Base-by-base conservation (phyloP, 2,113 vertebrate genomes). In the Helogale parvula region DNA sequence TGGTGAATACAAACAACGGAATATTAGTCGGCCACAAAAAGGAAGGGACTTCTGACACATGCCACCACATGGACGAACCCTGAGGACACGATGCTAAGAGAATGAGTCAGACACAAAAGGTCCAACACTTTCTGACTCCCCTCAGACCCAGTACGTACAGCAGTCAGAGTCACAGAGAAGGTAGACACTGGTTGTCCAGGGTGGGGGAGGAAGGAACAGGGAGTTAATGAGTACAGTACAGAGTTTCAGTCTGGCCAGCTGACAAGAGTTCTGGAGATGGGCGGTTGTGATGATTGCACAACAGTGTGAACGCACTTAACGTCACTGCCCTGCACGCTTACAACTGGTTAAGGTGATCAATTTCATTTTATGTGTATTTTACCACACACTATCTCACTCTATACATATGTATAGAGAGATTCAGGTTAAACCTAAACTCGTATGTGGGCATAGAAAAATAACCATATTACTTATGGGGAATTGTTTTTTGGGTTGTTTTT, bases 21-120 rank as follows among this genome's bases (percentile, higher is more conserved):
- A 3, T 72, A 93, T 45, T 29, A 54, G 27, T 94, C 77, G 27
- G 29, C 66, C 68, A 68, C 38, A 29, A 93, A 93, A 52, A 96
- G 89, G 52, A 76, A 85, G 35, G 85, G 50, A 23, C 74, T 33
- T 63, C 69, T 65, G 45, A 88, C 17, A 84, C 41, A 29, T 0
- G 8, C 27, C 31, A 23, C 38, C 41, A 38, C 11, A 8, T 21
- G 80, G 52, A 57, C 60, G 60, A 69, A 38, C 27, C 23, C 10
- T 7, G 50, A 82, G 76, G 77, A 83, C 29, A 9, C 14, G 0
- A 38, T 12, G 31, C 5, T 4, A 60, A 83, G 63, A 12, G 29
- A 84, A 71, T 16, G 65, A 88, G 57, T 47, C 57, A 23, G 57
- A 52, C 76, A 9, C 35, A 31, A 27, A 95, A 60, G n/a, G 60